A percentile compares a stretch with the other conserved stretches of the same genome.
Evolutionary conservation across 1,140 invertebrate species (phyloP).

Genomic region (Drosophila erecta): DNA sequence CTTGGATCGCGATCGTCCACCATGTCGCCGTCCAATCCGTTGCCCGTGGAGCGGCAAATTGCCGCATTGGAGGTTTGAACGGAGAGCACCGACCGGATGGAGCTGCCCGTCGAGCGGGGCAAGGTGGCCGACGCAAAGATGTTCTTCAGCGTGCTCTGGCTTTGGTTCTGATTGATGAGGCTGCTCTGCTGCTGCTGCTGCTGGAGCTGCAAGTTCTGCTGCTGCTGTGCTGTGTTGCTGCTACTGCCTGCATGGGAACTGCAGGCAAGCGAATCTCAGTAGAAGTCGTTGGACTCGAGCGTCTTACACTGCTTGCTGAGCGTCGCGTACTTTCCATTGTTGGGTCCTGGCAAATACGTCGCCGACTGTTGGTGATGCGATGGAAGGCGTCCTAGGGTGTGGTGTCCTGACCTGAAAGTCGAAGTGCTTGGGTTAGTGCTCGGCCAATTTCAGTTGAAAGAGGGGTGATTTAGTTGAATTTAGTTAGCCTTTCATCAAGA

Average conservation of each 20-base stretch:
- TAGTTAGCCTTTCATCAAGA: background rate
- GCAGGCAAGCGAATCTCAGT: slow-evolving; percentile 92
- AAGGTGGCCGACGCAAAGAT: slow-evolving; percentile 79
- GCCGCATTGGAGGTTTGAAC: slow-evolving; percentile 69
- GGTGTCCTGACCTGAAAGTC: slow-evolving; percentile 78
- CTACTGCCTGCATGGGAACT: slow-evolving; percentile 85
- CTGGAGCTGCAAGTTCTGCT: slow-evolving; percentile 59
- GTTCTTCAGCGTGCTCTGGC: slow-evolving; percentile 75
- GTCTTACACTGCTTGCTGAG: slow-evolving; percentile 97
- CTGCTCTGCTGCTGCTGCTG: slow-evolving; percentile 58
- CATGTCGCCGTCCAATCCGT: slow-evolving; percentile 58
- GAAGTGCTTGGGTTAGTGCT: background rate
- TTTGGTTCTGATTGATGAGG: slow-evolving; percentile 53
- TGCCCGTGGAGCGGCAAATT: slow-evolving; percentile 77
- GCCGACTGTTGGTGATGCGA: slow-evolving; percentile 84
- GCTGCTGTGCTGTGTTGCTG: slow-evolving; percentile 81
- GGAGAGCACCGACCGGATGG: slow-evolving; percentile 76
- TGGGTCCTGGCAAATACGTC: slow-evolving; percentile 85
- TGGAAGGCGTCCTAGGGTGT: slow-evolving; percentile 86
- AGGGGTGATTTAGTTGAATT: background rate
- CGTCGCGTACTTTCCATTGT: slow-evolving; percentile 94
- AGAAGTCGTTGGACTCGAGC: slow-evolving; percentile 96
- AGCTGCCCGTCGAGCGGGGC: slow-evolving; percentile 80
- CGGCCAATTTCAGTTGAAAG: too few relatives aligned
- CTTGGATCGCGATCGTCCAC: slow-evolving; percentile 80